Base-by-base conservation (phyloP, 1,140 invertebrate genomes). In the Drosophila mayri region DNA sequence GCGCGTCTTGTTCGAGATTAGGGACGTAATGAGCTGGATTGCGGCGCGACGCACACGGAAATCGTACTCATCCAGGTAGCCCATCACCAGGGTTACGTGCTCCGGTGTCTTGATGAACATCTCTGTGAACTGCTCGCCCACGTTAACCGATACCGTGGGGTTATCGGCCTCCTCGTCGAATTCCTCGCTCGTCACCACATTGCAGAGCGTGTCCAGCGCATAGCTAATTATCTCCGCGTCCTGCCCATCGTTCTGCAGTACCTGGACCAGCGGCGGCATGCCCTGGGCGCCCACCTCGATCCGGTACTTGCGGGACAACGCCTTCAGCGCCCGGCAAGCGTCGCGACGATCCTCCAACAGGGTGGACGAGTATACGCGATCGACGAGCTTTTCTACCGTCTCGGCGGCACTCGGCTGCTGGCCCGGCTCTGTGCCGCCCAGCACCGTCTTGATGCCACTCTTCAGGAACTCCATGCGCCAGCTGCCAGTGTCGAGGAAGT, bases 81-180 rank as follows among this genome's bases (percentile, higher is more conserved):
- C 95, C 66, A 99, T 93, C 4, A 99, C 94, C 12, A 98, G 92
- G 50, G 95, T 94, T 18, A 99, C 96, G 93, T 98, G 98, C 68
- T 98, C 97, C 16, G 95, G 93, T 79, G 97, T 96, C 93, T 99
- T 99, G 9, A 99, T 97, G 91, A 99, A 99, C 94, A 99, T 99
- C 94, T 99, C 99, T 7, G 99, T 99, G 91, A 99, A 99, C 92
- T 99, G 98, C 91, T 97, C 97, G 11, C 99, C 98, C 52, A 95
- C 94, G 79, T 95, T 95, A n/a, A 95, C 93, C 2, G 94, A 93
- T 14, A 95, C 93, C 18, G 93, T 91, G 8, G 94, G 94, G 74
- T 94, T 94, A 54, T 95, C 94, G 93, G 95, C 95, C 94, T 97
- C 97, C 93, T 97, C 97, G 32, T 97, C 96, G 84, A 97, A 96